Conservation (phyloP, 2,888 invertebrate species). For the Nephrotoma appendiculata region DNA sequence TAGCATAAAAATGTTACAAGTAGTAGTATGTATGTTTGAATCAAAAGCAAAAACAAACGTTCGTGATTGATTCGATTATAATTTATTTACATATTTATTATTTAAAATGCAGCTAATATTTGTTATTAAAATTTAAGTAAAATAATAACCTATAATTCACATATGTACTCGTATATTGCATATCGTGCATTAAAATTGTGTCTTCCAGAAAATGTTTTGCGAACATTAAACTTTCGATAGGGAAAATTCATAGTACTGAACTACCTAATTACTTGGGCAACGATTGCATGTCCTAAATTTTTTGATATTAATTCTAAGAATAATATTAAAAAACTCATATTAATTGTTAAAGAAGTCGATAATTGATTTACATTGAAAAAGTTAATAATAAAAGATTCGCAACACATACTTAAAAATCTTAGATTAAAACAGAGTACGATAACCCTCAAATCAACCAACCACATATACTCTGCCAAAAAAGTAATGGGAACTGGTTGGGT, state of each 20-base stretch:
- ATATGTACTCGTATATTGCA: background rate
- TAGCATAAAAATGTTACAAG: background rate
- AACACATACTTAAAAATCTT: no score
- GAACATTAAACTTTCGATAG: background rate
- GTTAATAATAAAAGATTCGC: no score
- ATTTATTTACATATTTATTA: background rate
- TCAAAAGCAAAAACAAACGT: background rate
- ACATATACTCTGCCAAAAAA: no score
- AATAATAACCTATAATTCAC: background rate
- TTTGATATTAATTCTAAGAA: background rate
- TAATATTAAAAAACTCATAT: no score
- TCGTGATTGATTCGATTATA: background rate
- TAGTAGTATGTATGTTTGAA: background rate
- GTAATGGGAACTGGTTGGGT: no score
- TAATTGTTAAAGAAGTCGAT: no score
- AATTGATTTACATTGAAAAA: no score
- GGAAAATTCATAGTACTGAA: background rate
- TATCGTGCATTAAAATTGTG: background rate
- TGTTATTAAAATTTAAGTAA: background rate
- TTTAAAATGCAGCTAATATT: background rate
- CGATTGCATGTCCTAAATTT: background rate
- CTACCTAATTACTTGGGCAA: background rate
- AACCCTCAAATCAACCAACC: no score
- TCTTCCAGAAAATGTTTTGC: background rate
- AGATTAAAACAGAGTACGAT: no score